phyloP scores from a whole-genome alignment of 2,113 vertebrate genomes.

The Limanda limanda region DNA sequence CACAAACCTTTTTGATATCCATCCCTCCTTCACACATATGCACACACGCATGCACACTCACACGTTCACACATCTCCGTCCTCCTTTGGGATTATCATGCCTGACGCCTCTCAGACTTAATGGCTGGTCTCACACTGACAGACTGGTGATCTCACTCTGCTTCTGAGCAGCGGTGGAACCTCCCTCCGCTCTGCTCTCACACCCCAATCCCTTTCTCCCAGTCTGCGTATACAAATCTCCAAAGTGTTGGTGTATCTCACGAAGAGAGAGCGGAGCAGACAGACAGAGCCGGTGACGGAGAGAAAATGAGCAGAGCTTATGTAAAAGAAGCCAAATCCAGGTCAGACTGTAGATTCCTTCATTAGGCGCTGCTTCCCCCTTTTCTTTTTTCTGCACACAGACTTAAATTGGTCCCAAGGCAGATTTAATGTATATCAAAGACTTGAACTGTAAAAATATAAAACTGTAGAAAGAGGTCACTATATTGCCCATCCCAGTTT shows the following conservation, averaged over 20 bases:
- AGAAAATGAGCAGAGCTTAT: conserved; percentile 63
- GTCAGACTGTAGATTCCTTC: conserved; percentile 63
- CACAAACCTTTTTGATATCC: conserved; percentile 12
- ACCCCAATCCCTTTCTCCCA: conserved; percentile 31
- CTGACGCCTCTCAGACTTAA: conserved; percentile 72
- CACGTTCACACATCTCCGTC: conserved; percentile 29
- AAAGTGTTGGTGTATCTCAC: conserved; percentile 44
- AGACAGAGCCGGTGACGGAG: conserved; percentile 19
- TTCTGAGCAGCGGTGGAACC: conserved; percentile 45
- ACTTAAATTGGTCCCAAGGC: not conserved
- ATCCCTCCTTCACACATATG: conserved; percentile 6
- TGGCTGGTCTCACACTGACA: conserved; percentile 72
- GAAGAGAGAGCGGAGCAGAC: conserved; percentile 37
- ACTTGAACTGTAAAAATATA: not conserved
- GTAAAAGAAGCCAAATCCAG: conserved; percentile 70
- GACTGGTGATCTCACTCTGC: conserved; percentile 68
- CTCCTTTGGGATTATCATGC: conserved; percentile 67
- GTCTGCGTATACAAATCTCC: conserved; percentile 66
- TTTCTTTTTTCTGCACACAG: conserved; percentile 16
- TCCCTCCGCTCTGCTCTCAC: conserved; percentile 39
- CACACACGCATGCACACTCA: conserved; percentile 18
- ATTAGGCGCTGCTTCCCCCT: conserved; percentile 31
- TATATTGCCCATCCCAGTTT: too few relatives aligned
- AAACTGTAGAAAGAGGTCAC: not conserved
- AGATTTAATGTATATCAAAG: conserved; percentile 19